A percentile compares a stretch with the other conserved stretches of the same genome.
Evolutionary conservation across 2,113 vertebrate species (phyloP).

Genomic region (Perccottus glenii): DNA sequence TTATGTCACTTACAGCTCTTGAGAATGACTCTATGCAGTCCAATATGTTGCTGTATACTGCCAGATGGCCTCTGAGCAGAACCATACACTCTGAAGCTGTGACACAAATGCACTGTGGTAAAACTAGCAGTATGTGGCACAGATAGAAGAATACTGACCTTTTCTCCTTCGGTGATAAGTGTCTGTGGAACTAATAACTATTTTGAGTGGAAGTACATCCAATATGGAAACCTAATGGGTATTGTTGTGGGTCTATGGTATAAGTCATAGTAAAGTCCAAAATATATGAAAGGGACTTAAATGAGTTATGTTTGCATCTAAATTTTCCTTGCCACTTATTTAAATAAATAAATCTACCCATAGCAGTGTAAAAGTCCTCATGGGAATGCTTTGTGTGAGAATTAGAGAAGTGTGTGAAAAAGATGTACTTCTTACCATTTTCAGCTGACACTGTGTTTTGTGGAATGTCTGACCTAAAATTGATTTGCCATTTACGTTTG

Average conservation of each 20-base stretch:
- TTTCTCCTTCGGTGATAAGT: not conserved
- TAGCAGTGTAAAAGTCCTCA: not conserved
- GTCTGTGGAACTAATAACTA: not conserved
- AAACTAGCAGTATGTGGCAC: not conserved
- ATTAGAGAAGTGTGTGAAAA: constrained; percentile 17
- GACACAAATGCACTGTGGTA: not conserved
- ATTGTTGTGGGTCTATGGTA: no score
- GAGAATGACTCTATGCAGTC: constrained; percentile 1
- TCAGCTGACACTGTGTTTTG: constrained; percentile 1
- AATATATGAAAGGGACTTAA: no score
- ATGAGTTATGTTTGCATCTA: no score
- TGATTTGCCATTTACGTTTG: constrained; percentile 42
- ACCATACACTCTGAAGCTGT: not conserved
- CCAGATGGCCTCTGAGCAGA: constrained; percentile 21
- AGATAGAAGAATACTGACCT: not conserved
- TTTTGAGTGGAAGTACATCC: not conserved
- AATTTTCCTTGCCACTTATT: no score
- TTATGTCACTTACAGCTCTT: constrained; percentile 16
- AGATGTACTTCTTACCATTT: constrained; percentile 15
- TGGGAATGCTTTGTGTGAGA: constrained; percentile 1
- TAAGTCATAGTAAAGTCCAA: no score
- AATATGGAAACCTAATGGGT: no score
- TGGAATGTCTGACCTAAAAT: constrained; percentile 22
- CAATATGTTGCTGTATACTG: constrained; percentile 3
- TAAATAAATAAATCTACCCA: not conserved